These are phyloP conservation scores for Danio choprae DNA, from an alignment of 2,797 vertebrate genomes.

Conservation along the genomic window DNA sequence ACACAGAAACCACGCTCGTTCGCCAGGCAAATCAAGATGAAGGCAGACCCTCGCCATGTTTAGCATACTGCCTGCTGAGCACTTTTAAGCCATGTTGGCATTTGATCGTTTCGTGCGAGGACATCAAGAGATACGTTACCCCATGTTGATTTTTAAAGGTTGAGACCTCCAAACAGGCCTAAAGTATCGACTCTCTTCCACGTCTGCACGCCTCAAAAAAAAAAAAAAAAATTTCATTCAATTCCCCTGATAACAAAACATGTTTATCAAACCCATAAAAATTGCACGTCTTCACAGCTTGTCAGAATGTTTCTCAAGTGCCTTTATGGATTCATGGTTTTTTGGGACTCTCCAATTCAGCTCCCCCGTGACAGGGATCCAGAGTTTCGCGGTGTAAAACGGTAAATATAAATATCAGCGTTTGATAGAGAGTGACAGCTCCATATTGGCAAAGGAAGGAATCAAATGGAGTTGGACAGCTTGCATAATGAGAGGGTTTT, in stretches of 20 bases:
- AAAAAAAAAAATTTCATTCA: slow-evolving; percentile 44
- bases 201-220: background rate
- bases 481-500: slow-evolving; percentile 78
- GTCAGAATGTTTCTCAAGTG: slow-evolving; percentile 65
- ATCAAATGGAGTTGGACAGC: slow-evolving; percentile 82
- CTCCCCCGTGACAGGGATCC: slow-evolving; percentile 77
- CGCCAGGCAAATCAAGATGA: slow-evolving; percentile 51
- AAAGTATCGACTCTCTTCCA: slow-evolving; percentile 27
- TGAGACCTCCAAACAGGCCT: slow-evolving; percentile 56
- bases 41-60: slow-evolving; percentile 37
- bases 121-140: slow-evolving; percentile 45
- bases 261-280: slow-evolving; percentile 60
- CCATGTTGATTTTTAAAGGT: slow-evolving; percentile 52
- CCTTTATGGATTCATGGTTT: slow-evolving; percentile 68
- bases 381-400: slow-evolving; percentile 68
- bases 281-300: slow-evolving; percentile 56
- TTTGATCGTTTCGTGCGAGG: slow-evolving; percentile 35
- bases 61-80: slow-evolving; percentile 52
- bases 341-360: slow-evolving; percentile 75
- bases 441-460: slow-evolving; percentile 74
- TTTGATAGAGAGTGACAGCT: slow-evolving; percentile 80
- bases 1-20: slow-evolving; percentile 8
- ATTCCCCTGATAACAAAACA: slow-evolving; percentile 51
- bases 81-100: slow-evolving; percentile 50
- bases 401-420: slow-evolving; percentile 77